phyloP scores from a whole-genome alignment of 2,113 vertebrate genomes.

The Hyla sarda region DNA sequence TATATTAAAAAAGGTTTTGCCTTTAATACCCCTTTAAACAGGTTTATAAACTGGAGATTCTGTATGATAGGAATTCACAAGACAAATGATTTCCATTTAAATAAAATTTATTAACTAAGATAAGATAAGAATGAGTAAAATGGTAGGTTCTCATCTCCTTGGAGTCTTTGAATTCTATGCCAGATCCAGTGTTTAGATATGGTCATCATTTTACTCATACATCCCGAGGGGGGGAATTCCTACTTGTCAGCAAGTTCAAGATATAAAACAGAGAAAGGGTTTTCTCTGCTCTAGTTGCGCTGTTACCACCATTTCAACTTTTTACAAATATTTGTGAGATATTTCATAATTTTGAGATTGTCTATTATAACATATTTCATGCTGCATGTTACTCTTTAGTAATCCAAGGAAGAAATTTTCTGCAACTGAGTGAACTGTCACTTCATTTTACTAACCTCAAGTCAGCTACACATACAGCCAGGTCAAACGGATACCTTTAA shows the following conservation, averaged over 20 bases:
- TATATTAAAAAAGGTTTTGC: no score
- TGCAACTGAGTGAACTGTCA: background rate
- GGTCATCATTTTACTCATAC: background rate
- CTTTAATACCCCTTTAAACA: no score
- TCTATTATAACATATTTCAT: background rate
- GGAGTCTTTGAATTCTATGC: no score
- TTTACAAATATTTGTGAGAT: background rate
- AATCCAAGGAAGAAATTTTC: background rate
- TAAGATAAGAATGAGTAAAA: no score
- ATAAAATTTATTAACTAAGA: background rate
- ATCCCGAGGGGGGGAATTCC: conserved; percentile 15
- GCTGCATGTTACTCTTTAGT: background rate
- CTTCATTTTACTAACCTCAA: background rate
- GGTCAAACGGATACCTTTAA: no score
- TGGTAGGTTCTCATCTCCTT: no score
- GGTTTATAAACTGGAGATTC: no score
- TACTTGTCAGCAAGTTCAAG: background rate
- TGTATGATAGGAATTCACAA: background rate
- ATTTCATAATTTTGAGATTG: background rate
- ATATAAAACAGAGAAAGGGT: conserved; percentile 26
- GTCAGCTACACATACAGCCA: background rate
- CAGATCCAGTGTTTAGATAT: background rate
- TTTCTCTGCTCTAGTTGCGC: background rate
- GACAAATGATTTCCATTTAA: background rate
- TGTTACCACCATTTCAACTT: background rate